Evolutionary conservation across 2,797 vertebrate species (phyloP), one percentile per base, ranked within the genome.

Genomic region (Leptodactylus fallax): DNA sequence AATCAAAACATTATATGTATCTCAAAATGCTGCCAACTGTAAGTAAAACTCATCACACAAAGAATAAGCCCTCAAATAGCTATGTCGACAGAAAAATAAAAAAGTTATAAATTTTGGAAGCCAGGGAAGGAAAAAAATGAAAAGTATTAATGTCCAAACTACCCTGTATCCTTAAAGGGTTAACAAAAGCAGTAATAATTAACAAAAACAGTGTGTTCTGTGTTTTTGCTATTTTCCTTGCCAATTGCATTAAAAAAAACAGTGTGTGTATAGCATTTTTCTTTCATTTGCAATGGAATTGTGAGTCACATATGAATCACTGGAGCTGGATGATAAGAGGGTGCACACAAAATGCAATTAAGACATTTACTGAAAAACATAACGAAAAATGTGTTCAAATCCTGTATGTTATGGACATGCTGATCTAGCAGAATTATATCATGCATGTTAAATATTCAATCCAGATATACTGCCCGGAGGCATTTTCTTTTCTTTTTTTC

Each of bases 391-490:
- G 36, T 63, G n/a, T 76, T 71, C 23, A 77, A 77, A 63, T 76
- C 72, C n/a, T 49, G 17, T 60, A 65, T 63, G 19, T 60, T 27
- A 77, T 77, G 71, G 45, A 77, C 76, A 51, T 83, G 69, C 71
- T 87, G 69, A 76, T 71, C 56, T 25, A 45, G 69, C 56, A 76
- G 76, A 82, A 82, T 60, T 61, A 81, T n/a, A 65, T 82, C 79
- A 74, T 72, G 56, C 61, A 77, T 82, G 55, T 72, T 88, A 80
- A 79, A 79, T 84, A 79, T 79, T 78, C 81, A 25, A 27, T 84
- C 81, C 19, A 71, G 65, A 79, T 69, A 79, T 55, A 23, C 25
- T 79, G 76, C 81, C 74, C 14, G 65, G 21, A 84, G 76, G 51
- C 83, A 55, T 76, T 47, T 83, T 67, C 23, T 87, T 23, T 69